phyloP scores from a whole-genome alignment of 2,797 vertebrate genomes.

The Schizopygopsis pylzovi region DNA sequence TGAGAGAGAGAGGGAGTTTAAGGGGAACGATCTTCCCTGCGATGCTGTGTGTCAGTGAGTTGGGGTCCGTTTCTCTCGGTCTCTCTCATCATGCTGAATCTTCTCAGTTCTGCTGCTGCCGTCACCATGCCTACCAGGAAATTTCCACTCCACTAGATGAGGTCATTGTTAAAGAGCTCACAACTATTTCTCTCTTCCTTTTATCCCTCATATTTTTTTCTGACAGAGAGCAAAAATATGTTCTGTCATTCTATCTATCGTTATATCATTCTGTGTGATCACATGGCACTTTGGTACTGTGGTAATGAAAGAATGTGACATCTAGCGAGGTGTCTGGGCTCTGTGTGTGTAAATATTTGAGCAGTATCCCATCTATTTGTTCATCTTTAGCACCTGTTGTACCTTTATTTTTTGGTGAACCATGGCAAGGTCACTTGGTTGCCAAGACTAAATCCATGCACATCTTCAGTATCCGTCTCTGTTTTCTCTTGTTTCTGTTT shows the following conservation, averaged over 20 bases:
- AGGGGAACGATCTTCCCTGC: neutral
- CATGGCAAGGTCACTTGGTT: constrained; percentile 21
- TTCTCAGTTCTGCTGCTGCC: constrained; percentile 51
- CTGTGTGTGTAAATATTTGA: constrained; percentile 54
- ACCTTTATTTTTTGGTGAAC: constrained; percentile 10
- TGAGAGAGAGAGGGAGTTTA: neutral
- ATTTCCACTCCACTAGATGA: constrained; percentile 64
- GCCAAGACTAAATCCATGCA: neutral
- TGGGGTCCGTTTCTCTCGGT: constrained; percentile 9
- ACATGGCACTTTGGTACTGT: neutral
- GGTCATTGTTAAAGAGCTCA: constrained; percentile 57
- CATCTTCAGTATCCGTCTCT: neutral
- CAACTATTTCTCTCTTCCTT: constrained; percentile 25
- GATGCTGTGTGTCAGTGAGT: constrained; percentile 30
- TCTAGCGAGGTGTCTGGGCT: neutral
- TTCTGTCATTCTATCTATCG: neutral
- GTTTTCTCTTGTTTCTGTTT: constrained; percentile 13
- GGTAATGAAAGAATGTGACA: constrained; percentile 4
- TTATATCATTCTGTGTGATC: neutral
- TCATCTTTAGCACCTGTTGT: constrained; percentile 32
- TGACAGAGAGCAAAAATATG: neutral
- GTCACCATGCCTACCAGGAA: constrained; percentile 58
- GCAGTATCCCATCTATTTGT: constrained; percentile 28
- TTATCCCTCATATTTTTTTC: constrained; percentile 12
- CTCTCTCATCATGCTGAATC: constrained; percentile 44